Percentiles rank a stretch among this genome's conserved stretches.
These are phyloP conservation scores for Nylanderia fulva DNA, from an alignment of 1,140 invertebrate genomes.

Conservation along the genomic window DNA sequence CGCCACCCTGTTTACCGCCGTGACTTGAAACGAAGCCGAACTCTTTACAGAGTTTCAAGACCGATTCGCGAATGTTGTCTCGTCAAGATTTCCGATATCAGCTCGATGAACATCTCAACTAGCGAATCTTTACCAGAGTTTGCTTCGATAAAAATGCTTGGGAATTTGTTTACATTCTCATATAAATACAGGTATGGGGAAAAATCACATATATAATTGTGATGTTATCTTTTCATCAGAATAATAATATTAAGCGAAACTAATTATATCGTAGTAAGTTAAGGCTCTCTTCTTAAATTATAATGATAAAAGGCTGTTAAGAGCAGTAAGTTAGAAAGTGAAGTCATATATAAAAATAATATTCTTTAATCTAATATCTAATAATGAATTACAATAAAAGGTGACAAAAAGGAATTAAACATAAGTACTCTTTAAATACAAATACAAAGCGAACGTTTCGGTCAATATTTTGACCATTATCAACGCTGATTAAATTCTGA, in stretches of 20 bases:
- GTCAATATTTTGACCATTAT: too few species aligned
- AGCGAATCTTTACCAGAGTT: constrained; percentile 29
- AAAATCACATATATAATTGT: neutral
- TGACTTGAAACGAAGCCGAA: constrained; percentile 52
- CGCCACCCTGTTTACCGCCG: constrained; percentile 58
- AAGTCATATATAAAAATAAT: too few species aligned
- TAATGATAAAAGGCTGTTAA: too few species aligned
- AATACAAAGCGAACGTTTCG: too few species aligned
- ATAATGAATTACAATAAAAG: too few species aligned
- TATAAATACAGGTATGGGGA: constrained; percentile 20
- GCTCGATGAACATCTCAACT: constrained; percentile 57
- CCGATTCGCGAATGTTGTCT: constrained; percentile 22
- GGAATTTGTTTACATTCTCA: constrained; percentile 26
- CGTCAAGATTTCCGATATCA: constrained; percentile 18
- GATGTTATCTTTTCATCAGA: neutral
- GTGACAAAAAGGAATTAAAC: too few species aligned
- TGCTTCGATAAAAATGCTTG: constrained; percentile 48
- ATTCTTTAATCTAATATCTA: too few species aligned
- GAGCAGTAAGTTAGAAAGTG: too few species aligned
- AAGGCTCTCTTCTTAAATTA: too few species aligned
- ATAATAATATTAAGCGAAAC: neutral
- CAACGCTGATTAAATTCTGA: too few species aligned
- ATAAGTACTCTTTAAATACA: too few species aligned
- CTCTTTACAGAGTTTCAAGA: constrained; percentile 27
- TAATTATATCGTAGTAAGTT: too few species aligned